Evolutionary conservation across 1,140 invertebrate genomes (phyloP).

Genomic region (Phocides pigmalion): DNA sequence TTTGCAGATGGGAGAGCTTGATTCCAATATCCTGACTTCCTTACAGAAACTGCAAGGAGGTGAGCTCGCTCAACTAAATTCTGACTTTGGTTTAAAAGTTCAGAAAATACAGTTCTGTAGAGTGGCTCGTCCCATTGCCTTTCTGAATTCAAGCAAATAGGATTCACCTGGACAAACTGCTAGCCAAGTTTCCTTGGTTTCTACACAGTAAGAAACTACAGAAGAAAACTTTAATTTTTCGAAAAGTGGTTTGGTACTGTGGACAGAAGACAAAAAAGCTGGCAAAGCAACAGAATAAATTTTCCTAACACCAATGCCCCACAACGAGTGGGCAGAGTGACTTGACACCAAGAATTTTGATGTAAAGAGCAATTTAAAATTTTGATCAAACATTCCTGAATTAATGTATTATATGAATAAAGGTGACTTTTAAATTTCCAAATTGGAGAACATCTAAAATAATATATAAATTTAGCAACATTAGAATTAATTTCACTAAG

Average conservation of each 20-base stretch:
- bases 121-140: background rate
- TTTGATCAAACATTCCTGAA: too few relatives aligned
- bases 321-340: too few relatives aligned
- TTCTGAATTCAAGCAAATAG: background rate
- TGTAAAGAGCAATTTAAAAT: too few relatives aligned
- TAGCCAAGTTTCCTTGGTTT: constrained; percentile 4
- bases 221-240: constrained; percentile 1
- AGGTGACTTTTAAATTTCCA: too few relatives aligned
- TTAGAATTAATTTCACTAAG: too few relatives aligned
- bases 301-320: too few relatives aligned
- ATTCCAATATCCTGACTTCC: background rate
- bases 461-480: too few relatives aligned
- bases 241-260: background rate
- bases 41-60: background rate
- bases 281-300: too few relatives aligned
- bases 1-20: background rate
- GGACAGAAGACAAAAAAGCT: constrained; percentile 1
- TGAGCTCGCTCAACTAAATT: background rate
- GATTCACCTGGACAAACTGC: constrained; percentile 9
- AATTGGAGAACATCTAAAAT: too few relatives aligned
- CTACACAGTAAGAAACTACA: background rate
- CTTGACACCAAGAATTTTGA: too few relatives aligned
- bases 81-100: background rate
- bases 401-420: too few relatives aligned
- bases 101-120: background rate